These are phyloP conservation scores for Spicauda simplicius DNA, from an alignment of 2,888 invertebrate genomes.

Conservation along the genomic window DNA sequence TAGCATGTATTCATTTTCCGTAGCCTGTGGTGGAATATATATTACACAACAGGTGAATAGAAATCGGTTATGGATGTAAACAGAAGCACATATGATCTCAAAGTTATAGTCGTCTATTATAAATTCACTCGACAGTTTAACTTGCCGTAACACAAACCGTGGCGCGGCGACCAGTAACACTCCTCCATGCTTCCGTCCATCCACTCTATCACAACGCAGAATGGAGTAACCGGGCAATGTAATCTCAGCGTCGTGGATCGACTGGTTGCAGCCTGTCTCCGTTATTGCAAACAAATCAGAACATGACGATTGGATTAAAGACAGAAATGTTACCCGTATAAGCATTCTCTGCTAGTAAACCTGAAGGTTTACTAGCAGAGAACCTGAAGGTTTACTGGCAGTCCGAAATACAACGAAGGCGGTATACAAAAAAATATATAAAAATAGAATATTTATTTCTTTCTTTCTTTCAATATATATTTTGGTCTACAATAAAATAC, in stretches of 20 bases:
- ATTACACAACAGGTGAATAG: too few species aligned
- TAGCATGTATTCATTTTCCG: too few species aligned
- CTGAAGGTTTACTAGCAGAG: too few species aligned
- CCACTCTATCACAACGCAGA: not conserved
- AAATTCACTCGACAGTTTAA: not conserved
- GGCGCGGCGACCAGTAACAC: not conserved
- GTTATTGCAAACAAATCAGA: conserved; percentile 40
- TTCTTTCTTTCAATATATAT: too few species aligned
- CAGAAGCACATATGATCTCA: not conserved
- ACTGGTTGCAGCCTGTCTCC: conserved; percentile 16
- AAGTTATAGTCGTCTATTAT: not conserved
- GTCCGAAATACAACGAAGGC: too few species aligned
- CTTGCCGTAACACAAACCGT: not conserved
- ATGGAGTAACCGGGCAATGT: not conserved
- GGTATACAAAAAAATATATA: too few species aligned
- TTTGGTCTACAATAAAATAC: too few species aligned
- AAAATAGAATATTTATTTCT: too few species aligned
- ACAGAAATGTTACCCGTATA: too few species aligned
- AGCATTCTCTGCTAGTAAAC: too few species aligned
- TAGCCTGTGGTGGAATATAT: too few species aligned
- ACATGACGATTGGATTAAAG: not conserved
- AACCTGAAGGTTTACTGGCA: too few species aligned
- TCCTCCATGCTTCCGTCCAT: not conserved
- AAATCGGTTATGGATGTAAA: not conserved
- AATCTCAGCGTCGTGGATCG: not conserved